Percentiles rank a stretch among this genome's conserved stretches.
phyloP scores from a whole-genome alignment of 2,888 invertebrate genomes.

The Platerodrilus igneus region DNA sequence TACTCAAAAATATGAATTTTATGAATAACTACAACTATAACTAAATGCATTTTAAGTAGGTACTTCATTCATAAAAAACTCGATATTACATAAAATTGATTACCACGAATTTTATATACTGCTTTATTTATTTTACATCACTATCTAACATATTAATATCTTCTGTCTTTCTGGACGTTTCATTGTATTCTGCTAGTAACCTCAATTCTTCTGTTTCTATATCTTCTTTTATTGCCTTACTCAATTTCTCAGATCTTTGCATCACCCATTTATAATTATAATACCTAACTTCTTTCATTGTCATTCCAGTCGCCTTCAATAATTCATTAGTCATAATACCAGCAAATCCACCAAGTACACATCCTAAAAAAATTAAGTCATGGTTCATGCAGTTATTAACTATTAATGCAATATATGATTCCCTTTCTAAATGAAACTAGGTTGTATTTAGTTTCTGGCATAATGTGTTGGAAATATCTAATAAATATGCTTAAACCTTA shows the following conservation, averaged over 20 bases:
- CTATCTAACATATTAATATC: conserved; percentile 4
- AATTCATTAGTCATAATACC: conserved; percentile 55
- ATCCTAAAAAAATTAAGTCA: too few species aligned
- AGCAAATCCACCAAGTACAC: conserved; percentile 56
- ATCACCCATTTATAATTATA: conserved; percentile 54
- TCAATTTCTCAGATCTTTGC: conserved; percentile 41
- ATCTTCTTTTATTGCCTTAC: conserved; percentile 36
- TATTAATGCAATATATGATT: conserved; percentile 2
- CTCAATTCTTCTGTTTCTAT: conserved; percentile 35
- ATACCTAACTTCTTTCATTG: conserved; percentile 61
- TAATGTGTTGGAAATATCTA: too few species aligned
- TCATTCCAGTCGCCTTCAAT: conserved; percentile 55
- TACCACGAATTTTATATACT: too few species aligned
- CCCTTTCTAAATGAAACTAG: too few species aligned
- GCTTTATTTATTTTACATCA: conserved; percentile 8
- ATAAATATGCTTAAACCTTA: too few species aligned
- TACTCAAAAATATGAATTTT: too few species aligned
- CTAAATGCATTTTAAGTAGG: too few species aligned
- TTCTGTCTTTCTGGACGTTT: conserved; percentile 19
- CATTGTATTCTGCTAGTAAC: conserved; percentile 24
- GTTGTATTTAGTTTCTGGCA: too few species aligned
- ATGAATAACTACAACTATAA: too few species aligned
- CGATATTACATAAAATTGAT: too few species aligned
- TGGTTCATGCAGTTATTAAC: too few species aligned
- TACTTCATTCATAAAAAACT: too few species aligned